Evolutionary conservation across 2,113 vertebrate species (phyloP).

Genomic region (Pholis gunnellus): DNA sequence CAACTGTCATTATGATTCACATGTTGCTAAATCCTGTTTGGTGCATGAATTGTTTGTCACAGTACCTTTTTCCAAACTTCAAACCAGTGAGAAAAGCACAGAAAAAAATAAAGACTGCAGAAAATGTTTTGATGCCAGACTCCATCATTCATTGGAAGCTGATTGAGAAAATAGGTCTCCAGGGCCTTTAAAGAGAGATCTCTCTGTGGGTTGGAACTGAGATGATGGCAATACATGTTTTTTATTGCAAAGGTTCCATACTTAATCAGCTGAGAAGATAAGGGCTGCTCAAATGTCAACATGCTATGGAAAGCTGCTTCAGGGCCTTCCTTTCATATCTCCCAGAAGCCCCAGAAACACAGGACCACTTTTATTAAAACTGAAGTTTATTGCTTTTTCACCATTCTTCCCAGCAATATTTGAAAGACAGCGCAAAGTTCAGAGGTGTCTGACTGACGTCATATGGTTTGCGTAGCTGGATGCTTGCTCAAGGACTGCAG

Average conservation of each 20-base stretch:
- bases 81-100: background rate
- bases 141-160: background rate
- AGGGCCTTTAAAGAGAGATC: background rate
- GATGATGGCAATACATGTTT: background rate
- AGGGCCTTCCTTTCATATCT: conserved; percentile 35
- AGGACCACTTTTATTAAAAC: conserved; percentile 54
- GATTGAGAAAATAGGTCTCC: background rate
- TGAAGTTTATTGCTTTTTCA: conserved; percentile 51
- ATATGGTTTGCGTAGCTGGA: conserved; percentile 35
- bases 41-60: background rate
- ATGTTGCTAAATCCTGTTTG: background rate
- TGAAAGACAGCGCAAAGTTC: conserved; percentile 28
- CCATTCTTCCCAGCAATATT: conserved; percentile 41
- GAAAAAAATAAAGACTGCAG: background rate
- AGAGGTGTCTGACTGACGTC: conserved; percentile 60
- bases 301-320: conserved; percentile 29
- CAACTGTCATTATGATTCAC: background rate
- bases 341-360: conserved; percentile 7
- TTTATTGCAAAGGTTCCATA: background rate
- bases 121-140: background rate
- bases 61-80: background rate
- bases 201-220: background rate
- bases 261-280: conserved; percentile 17
- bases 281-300: conserved; percentile 34
- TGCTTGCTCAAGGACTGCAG: conserved; percentile 41